Percentiles rank a stretch among this genome's conserved stretches.
phyloP scores from a whole-genome alignment of 2,797 vertebrate genomes.

The Poecilia wingei region DNA sequence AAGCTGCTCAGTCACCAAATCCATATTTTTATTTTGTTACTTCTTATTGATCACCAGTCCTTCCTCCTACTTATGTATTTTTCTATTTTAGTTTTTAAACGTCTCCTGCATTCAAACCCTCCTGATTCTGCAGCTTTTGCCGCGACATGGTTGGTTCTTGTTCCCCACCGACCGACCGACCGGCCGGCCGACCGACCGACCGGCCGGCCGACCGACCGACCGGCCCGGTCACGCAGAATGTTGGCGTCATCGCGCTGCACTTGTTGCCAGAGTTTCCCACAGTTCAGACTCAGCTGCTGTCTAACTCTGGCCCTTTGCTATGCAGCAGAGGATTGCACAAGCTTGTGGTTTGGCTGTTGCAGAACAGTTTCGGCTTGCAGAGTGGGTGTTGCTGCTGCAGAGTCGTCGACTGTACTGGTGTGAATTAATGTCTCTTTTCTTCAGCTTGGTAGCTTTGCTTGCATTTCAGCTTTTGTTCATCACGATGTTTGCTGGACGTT shows the following conservation, averaged over 20 bases:
- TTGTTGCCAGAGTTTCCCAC: slow-evolving; percentile 12
- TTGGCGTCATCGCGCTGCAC: not conserved
- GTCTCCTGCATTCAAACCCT: too few relatives aligned
- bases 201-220: too few relatives aligned
- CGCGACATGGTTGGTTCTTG: too few relatives aligned
- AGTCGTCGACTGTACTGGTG: not conserved
- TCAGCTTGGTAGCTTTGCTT: not conserved
- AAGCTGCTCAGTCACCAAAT: too few relatives aligned
- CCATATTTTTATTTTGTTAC: too few relatives aligned
- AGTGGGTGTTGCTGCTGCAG: slow-evolving; percentile 14
- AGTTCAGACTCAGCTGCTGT: slow-evolving; percentile 15
- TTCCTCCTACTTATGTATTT: too few relatives aligned
- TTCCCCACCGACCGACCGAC: too few relatives aligned
- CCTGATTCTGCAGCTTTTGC: too few relatives aligned
- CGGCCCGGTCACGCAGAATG: not conserved
- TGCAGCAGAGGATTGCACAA: slow-evolving; percentile 63
- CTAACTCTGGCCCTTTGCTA: slow-evolving; percentile 41
- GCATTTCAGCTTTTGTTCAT: not conserved
- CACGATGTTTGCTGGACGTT: not conserved
- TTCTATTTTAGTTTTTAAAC: too few relatives aligned
- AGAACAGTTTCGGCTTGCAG: slow-evolving; percentile 28
- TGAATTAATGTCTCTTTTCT: not conserved
- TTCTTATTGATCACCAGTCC: too few relatives aligned
- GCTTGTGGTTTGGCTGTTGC: slow-evolving; percentile 63
- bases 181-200: too few relatives aligned